These are phyloP conservation scores for Pteropus alecto DNA, from an alignment of 2,113 vertebrate species.

Conservation along the genomic window DNA sequence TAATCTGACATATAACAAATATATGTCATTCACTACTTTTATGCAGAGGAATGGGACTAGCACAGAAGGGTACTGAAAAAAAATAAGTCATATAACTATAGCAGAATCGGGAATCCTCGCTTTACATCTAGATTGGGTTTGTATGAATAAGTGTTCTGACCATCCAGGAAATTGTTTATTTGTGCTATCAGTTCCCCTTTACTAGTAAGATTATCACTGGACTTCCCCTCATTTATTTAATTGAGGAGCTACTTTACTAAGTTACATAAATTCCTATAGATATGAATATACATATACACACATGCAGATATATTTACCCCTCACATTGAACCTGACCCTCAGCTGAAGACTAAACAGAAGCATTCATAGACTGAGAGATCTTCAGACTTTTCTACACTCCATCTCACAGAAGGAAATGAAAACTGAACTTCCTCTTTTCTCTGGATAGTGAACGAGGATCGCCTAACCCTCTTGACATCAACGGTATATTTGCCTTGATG, in stretches of 20 bases:
- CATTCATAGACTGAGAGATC: slow-evolving; percentile 2
- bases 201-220: slow-evolving; percentile 38
- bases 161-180: not conserved
- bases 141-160: not conserved
- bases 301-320: slow-evolving; percentile 43
- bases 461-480: not conserved
- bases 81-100: not conserved
- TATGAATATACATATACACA: not conserved
- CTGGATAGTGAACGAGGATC: not conserved
- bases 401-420: not conserved
- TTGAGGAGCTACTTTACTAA: not conserved
- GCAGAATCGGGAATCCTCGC: not conserved
- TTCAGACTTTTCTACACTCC: not conserved
- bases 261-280: slow-evolving; percentile 39
- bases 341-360: slow-evolving; percentile 64
- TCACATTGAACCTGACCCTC: slow-evolving; percentile 63
- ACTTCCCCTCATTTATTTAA: slow-evolving; percentile 34
- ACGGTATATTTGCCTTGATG: not conserved
- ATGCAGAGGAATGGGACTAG: not conserved
- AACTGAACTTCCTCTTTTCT: not conserved
- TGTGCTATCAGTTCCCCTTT: slow-evolving; percentile 8
- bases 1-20: not conserved
- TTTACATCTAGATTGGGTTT: not conserved
- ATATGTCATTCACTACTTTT: not conserved
- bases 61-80: not conserved